These are phyloP conservation scores for Syrrhaptes paradoxus DNA, from an alignment of 2,113 vertebrate genomes.

Conservation along the genomic window DNA sequence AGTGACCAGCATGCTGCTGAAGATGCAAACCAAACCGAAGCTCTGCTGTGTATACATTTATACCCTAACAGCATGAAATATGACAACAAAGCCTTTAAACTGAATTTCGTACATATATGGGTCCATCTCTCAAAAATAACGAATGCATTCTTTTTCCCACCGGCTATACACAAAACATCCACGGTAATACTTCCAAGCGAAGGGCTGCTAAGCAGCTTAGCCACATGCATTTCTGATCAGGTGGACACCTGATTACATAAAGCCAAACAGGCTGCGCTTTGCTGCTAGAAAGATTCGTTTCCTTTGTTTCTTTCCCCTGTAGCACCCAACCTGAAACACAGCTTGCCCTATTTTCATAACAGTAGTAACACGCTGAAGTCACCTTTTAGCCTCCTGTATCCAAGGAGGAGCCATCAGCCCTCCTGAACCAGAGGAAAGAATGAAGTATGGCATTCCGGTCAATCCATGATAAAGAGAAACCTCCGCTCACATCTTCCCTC, in stretches of 20 bases:
- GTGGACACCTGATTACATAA: background rate
- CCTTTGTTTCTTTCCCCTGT: background rate
- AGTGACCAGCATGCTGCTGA: background rate
- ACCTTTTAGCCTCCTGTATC: background rate
- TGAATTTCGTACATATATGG: background rate
- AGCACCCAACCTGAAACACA: background rate
- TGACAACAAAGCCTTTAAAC: fast-evolving
- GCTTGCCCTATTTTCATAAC: too few species aligned
- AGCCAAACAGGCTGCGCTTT: background rate
- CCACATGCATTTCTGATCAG: background rate
- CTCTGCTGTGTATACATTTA: background rate
- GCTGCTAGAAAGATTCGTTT: background rate
- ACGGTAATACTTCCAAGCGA: background rate
- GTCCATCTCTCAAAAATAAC: background rate
- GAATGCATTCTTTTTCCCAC: background rate
- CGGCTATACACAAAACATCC: background rate
- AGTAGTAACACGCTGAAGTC: background rate
- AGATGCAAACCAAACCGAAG: background rate
- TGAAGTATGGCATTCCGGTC: fast-evolving
- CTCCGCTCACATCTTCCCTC: background rate
- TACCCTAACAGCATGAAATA: background rate
- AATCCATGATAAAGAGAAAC: background rate
- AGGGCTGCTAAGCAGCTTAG: conserved; percentile 27
- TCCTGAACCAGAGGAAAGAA: background rate
- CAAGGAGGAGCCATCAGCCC: background rate